Percentiles rank a stretch among this genome's conserved stretches.
Evolutionary conservation across 2,888 invertebrate species (phyloP).

Genomic region (Synanthedon andrenaeformis): DNA sequence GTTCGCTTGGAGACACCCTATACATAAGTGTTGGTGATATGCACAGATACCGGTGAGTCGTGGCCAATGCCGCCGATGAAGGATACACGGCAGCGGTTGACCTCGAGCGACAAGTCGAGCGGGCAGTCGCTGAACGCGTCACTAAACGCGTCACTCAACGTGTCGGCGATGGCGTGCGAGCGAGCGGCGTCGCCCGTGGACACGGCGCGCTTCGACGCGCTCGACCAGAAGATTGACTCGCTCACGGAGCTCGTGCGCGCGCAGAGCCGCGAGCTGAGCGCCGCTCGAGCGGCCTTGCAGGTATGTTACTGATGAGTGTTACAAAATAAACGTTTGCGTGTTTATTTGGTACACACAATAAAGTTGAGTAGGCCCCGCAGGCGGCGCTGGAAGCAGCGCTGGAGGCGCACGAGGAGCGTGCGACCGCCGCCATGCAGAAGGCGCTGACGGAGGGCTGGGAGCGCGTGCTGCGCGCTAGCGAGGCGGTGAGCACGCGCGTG

Average conservation of each 20-base stretch:
- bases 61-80: constrained; percentile 64
- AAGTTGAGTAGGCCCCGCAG: constrained; percentile 26
- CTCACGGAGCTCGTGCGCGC: constrained; percentile 50
- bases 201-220: constrained; percentile 21
- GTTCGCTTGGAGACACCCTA: too few relatives aligned
- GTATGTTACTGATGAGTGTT: neutral
- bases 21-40: neutral
- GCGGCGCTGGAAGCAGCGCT: constrained; percentile 27
- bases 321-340: neutral
- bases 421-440: constrained; percentile 34
- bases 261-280: constrained; percentile 57
- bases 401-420: constrained; percentile 31
- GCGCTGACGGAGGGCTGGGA: constrained; percentile 40
- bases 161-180: neutral
- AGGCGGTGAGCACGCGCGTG: constrained; percentile 51
- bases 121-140: constrained; percentile 32
- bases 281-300: constrained; percentile 36
- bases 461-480: constrained; percentile 33
- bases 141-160: constrained; percentile 5
- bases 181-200: constrained; percentile 10
- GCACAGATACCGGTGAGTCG: constrained; percentile 5
- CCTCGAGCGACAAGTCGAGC: constrained; percentile 46
- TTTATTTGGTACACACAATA: neutral
- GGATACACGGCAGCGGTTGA: constrained; percentile 53
- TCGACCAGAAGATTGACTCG: constrained; percentile 48